Conservation (phyloP, 2,888 invertebrate species). For the Amblyjoppa fuscipennis region DNA sequence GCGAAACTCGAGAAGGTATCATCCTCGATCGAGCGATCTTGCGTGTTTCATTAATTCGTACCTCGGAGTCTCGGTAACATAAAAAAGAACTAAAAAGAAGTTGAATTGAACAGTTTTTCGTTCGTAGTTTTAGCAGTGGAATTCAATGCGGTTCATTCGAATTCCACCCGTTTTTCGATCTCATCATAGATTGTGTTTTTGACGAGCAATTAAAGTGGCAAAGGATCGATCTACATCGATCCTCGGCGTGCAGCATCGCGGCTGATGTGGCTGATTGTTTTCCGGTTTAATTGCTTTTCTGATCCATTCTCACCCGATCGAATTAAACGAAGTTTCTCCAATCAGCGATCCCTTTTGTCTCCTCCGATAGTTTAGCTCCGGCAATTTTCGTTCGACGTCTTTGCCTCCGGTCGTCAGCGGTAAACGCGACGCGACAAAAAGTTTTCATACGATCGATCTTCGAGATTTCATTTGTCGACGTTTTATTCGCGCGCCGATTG, state of each 20-base stretch:
- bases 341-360: slow-evolving; percentile 1
- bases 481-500: not conserved
- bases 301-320: not conserved
- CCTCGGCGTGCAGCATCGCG: not conserved
- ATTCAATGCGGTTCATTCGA: not conserved
- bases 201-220: not conserved
- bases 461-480: not conserved
- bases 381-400: not conserved
- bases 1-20: not conserved
- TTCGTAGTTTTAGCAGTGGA: not conserved
- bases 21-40: not conserved
- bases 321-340: slow-evolving; percentile 10
- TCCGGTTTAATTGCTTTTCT: not conserved
- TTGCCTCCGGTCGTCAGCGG: not conserved
- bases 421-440: not conserved
- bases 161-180: not conserved
- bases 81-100: not conserved
- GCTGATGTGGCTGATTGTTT: not conserved
- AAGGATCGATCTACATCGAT: not conserved
- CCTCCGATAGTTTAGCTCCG: not conserved
- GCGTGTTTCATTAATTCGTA: not conserved
- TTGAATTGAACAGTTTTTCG: not conserved
- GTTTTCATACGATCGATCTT: not conserved
- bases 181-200: not conserved
- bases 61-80: not conserved